phyloP scores from a whole-genome alignment of 2,888 invertebrate genomes.

The Chalcosyrphus nemorum region DNA sequence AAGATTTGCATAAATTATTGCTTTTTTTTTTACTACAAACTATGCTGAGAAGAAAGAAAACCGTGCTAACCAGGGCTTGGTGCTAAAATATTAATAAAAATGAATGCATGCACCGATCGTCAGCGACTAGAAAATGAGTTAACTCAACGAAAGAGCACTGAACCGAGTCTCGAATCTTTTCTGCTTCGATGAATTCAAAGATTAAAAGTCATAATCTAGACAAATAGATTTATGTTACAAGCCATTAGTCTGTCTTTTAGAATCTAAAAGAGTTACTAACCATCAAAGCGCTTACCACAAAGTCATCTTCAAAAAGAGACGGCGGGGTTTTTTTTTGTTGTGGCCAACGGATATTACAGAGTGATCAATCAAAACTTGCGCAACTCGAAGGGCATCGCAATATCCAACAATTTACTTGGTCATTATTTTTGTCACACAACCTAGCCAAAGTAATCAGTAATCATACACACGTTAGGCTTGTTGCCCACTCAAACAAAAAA shows the following conservation, averaged over 20 bases:
- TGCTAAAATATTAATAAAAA: not conserved
- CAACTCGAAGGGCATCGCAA: constrained; percentile 46
- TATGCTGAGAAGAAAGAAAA: not conserved
- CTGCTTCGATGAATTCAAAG: not conserved
- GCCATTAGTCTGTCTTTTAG: not conserved
- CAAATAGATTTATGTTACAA: not conserved
- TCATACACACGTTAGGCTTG: constrained; percentile 18
- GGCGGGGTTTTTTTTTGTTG: not conserved
- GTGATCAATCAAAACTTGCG: constrained; percentile 38
- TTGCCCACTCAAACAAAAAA: not conserved
- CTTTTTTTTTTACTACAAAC: no score
- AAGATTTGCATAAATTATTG: no score
- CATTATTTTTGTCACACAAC: constrained; percentile 19
- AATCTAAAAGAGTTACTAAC: not conserved
- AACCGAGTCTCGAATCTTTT: not conserved
- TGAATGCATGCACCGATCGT: not conserved
- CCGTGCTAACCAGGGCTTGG: not conserved
- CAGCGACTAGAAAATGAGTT: not conserved
- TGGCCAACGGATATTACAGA: constrained; percentile 15
- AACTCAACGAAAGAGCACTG: not conserved
- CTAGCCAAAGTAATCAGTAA: not conserved
- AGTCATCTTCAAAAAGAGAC: not conserved
- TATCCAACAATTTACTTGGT: constrained; percentile 29
- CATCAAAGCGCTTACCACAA: not conserved
- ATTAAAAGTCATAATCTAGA: not conserved